These are phyloP conservation scores for Bucco capensis DNA, from an alignment of 2,113 vertebrate genomes.

Conservation along the genomic window DNA sequence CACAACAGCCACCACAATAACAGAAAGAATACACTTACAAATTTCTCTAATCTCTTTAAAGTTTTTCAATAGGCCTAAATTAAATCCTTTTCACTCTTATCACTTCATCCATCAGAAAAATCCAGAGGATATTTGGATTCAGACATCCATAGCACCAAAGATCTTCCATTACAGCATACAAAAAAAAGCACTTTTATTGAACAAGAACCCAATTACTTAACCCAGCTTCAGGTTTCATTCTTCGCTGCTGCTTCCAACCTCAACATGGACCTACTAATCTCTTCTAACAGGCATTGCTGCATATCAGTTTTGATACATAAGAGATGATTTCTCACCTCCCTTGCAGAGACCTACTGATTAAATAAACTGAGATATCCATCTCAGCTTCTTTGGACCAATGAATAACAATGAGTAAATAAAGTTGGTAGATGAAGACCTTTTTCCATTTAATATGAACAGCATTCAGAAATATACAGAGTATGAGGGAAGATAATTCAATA, in stretches of 20 bases:
- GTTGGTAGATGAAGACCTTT: slow-evolving; percentile 50
- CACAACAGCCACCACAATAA: slow-evolving; percentile 58
- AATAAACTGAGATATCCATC: slow-evolving; percentile 87
- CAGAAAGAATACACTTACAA: slow-evolving; percentile 46
- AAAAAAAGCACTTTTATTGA: slow-evolving; percentile 85
- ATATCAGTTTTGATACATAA: slow-evolving; percentile 74
- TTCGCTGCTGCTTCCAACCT: slow-evolving; percentile 75
- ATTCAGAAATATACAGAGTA: slow-evolving; percentile 8
- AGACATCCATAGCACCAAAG: slow-evolving; percentile 69
- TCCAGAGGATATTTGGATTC: slow-evolving; percentile 78
- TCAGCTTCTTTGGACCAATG: slow-evolving; percentile 81
- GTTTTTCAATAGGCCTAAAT: slow-evolving; percentile 76
- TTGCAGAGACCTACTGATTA: slow-evolving; percentile 84
- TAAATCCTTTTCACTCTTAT: slow-evolving; percentile 76
- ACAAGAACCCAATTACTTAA: slow-evolving; percentile 98
- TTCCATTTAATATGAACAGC: slow-evolving; percentile 17
- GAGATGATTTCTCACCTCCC: slow-evolving; percentile 77
- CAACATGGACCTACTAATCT: slow-evolving; percentile 87
- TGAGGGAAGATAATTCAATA: slow-evolving; percentile 2
- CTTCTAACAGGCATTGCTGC: slow-evolving; percentile 81
- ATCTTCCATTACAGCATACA: slow-evolving; percentile 78
- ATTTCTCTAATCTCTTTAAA: slow-evolving; percentile 75
- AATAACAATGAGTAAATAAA: slow-evolving; percentile 85
- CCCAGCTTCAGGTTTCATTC: slow-evolving; percentile 83
- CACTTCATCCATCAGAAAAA: slow-evolving; percentile 75